Base-by-base conservation (phyloP, 2,888 invertebrate species). In the Sialis fuliginosa region DNA sequence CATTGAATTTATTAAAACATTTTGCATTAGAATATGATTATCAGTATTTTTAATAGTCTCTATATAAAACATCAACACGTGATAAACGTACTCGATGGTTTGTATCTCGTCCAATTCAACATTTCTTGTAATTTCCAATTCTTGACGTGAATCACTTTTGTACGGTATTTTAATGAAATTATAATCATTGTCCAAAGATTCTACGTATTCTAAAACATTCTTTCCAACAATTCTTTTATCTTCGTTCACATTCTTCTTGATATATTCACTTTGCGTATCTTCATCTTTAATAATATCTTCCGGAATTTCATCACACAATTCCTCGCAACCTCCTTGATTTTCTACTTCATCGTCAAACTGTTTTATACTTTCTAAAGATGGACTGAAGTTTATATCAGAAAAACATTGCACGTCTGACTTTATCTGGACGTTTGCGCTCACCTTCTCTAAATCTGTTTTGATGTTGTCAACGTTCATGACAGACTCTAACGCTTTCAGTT, bases 21-120 rank as follows among this genome's bases (percentile, higher is more conserved):
- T 66, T 53, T 66, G 66, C 66, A 66, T 66, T 46, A 66, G 53
- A 52, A 66, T 66, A 50, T 65, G 65, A 53, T 66, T 66, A 50
- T 66, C 66, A 2, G 64, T 60, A 12, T 57, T 55, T 51, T 66
- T 62, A 13, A 64, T 62, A 49, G 60, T 60, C 47, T 58, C 60
- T 37, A 63, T 64, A 49, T 65, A 66, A 55, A 65, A 66, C 50
- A 66, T 64, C 6, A 66, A 57, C 33, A 66, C 49, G 33, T 54
- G 53, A 1, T 63, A 62, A 1, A 62, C 64, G 32, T 42, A 42
- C 6, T 66, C 64, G 5, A 65, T 55, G 5, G 63, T 52, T 42
- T 62, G 60, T 47, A 56, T 58, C 8, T 59, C 58, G 30, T 57
- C 55, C 47, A 54, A 54, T 51, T 62, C 61, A 51, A 62, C 55